A percentile compares a stretch with the other conserved stretches of the same genome.
phyloP scores from a whole-genome alignment of 2,888 invertebrate genomes.

The Chaetogeoica ovagalla region DNA sequence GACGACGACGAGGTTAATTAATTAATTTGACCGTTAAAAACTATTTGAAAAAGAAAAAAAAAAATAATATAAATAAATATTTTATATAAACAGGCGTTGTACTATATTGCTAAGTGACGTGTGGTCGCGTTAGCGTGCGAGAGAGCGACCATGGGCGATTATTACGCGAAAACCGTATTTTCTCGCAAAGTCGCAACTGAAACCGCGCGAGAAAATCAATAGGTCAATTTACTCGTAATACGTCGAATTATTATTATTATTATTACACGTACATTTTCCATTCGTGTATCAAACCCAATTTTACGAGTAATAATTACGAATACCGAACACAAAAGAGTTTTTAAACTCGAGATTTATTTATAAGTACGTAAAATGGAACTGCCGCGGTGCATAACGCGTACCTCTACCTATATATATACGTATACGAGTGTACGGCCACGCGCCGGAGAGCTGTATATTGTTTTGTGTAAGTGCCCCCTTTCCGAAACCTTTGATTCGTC shows the following conservation, averaged over 20 bases:
- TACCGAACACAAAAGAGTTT: constrained; percentile 48
- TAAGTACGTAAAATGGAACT: constrained; percentile 41
- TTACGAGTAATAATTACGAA: constrained; percentile 43
- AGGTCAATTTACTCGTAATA: constrained; percentile 48
- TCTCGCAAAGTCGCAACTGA: too few species aligned
- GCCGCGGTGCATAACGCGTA: background rate
- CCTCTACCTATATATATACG: too few species aligned
- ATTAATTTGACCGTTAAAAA: too few species aligned
- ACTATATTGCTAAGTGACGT: too few species aligned
- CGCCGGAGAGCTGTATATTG: background rate
- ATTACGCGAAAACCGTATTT: too few species aligned
- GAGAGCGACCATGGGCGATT: too few species aligned
- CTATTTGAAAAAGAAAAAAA: too few species aligned
- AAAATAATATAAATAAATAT: too few species aligned
- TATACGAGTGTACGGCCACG: too few species aligned
- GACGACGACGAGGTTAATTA: too few species aligned
- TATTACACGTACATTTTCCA: constrained; percentile 2
- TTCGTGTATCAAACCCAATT: constrained; percentile 47
- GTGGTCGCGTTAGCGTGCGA: too few species aligned
- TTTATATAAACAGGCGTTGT: too few species aligned
- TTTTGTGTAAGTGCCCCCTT: constrained; percentile 49
- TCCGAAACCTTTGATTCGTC: constrained; percentile 47
- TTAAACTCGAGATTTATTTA: constrained; percentile 49
- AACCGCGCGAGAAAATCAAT: constrained; percentile 36
- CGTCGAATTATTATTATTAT: constrained; percentile 34